Evolutionary conservation across 1,140 invertebrate genomes (phyloP).

Genomic region (Arion vulgaris): DNA sequence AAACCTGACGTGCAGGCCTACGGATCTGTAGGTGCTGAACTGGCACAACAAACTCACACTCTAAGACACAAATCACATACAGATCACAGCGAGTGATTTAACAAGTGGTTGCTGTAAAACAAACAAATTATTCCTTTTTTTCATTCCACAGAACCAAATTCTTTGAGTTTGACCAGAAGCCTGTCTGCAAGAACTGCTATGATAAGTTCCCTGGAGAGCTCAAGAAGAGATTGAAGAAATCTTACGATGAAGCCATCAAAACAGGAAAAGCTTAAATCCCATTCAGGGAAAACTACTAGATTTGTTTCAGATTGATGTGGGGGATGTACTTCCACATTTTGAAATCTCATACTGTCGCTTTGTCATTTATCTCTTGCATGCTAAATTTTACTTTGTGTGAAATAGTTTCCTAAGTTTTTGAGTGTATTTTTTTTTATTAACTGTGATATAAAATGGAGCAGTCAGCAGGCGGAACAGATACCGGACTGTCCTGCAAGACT

Average conservation of each 20-base stretch:
- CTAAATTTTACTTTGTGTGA: background rate
- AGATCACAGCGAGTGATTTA: no score
- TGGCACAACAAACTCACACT: no score
- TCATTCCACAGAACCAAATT: constrained; percentile 88
- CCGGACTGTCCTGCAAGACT: no score
- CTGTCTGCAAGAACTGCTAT: constrained; percentile 98
- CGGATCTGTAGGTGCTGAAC: no score
- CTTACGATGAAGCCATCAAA: constrained; percentile 70
- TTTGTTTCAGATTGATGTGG: background rate
- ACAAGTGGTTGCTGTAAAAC: no score
- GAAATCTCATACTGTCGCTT: background rate
- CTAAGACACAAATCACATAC: no score
- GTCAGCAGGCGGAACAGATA: no score
- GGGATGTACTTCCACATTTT: background rate
- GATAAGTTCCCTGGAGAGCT: constrained; percentile 96
- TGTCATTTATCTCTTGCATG: background rate
- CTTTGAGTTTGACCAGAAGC: constrained; percentile 98
- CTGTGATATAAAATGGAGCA: no score
- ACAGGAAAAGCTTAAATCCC: constrained; percentile 30
- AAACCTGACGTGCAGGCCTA: no score
- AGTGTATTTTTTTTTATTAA: background rate
- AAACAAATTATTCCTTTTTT: no score
- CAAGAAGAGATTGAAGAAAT: constrained; percentile 82
- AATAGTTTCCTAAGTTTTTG: background rate
- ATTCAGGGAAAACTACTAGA: background rate